phyloP scores from a whole-genome alignment of 2,797 vertebrate genomes.

The Oreochromis grahami region DNA sequence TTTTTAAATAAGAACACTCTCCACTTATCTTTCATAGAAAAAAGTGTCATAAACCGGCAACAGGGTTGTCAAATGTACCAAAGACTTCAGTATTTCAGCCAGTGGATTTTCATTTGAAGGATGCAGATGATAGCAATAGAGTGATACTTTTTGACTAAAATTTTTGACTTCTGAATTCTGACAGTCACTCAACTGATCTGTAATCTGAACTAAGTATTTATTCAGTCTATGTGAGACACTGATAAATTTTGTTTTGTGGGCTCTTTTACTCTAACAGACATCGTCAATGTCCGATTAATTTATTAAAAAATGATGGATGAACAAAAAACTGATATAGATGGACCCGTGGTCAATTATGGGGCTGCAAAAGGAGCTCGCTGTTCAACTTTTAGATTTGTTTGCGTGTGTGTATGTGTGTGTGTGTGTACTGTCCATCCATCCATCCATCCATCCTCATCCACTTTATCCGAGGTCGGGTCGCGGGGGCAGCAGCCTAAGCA shows the following conservation, averaged over 20 bases:
- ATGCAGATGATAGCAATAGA: neutral
- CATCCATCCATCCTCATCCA: no score
- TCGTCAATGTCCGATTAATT: neutral
- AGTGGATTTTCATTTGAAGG: neutral
- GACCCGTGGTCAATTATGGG: neutral
- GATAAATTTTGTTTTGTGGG: neutral
- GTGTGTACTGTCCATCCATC: no score
- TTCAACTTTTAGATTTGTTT: neutral
- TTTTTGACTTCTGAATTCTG: neutral
- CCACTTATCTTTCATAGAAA: neutral
- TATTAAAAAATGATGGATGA: neutral
- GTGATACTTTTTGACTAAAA: neutral
- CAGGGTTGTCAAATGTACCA: neutral
- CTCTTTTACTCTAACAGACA: neutral
- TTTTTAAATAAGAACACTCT: neutral
- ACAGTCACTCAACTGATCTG: neutral
- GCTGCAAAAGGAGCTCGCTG: neutral
- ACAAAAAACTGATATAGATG: neutral
- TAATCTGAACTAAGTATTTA: neutral
- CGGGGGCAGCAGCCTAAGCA: no score
- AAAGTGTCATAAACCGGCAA: neutral
- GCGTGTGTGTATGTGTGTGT: neutral
- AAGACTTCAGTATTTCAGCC: neutral
- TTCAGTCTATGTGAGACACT: neutral
- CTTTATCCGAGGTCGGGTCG: no score